These are phyloP conservation scores for Accipiter virgatus DNA, from an alignment of 2,113 vertebrate species.

Conservation along the genomic window DNA sequence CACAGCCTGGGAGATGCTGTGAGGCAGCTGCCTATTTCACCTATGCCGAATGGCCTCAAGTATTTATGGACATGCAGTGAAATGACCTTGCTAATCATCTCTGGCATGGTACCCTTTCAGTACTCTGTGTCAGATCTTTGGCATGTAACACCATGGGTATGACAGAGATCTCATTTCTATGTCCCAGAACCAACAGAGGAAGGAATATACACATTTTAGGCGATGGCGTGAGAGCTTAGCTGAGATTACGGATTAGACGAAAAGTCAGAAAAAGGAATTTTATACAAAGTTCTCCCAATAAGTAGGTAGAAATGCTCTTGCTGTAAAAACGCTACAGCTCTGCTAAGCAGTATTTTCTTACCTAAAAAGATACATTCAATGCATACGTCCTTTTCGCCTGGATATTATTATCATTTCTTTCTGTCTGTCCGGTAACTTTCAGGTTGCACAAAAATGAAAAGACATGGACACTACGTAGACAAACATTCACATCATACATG, in stretches of 20 bases:
- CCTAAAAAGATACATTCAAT: neutral
- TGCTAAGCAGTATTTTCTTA: neutral
- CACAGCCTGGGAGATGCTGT: neutral
- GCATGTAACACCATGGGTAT: neutral
- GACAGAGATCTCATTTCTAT: neutral
- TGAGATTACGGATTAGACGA: neutral
- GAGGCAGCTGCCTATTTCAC: neutral
- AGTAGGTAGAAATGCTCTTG: neutral
- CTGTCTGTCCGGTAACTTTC: neutral
- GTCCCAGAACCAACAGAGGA: neutral
- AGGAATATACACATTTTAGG: neutral
- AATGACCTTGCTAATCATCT: neutral
- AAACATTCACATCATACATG: neutral
- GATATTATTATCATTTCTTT: neutral
- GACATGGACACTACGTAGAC: neutral
- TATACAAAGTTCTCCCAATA: neutral
- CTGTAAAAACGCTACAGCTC: neutral
- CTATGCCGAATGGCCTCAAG: accelerated
- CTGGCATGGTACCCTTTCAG: neutral
- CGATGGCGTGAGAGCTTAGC: neutral
- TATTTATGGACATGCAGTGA: neutral
- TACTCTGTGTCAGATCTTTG: neutral
- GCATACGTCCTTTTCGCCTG: neutral
- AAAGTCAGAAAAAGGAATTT: neutral
- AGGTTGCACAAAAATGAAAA: neutral